Evolutionary conservation across 2,888 invertebrate species (phyloP).

Genomic region (Altica lythri): DNA sequence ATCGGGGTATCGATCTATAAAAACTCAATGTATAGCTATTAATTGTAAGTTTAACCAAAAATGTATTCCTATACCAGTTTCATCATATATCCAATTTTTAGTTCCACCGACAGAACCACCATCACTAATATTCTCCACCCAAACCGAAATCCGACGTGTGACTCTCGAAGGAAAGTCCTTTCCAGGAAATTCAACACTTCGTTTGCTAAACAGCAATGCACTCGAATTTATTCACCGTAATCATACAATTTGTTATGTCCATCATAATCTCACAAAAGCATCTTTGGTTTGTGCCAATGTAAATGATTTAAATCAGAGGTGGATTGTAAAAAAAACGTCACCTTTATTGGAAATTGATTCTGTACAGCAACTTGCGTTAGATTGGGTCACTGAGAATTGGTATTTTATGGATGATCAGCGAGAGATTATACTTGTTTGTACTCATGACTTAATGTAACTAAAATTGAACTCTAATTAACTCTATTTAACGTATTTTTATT

Average conservation of each 20-base stretch:
- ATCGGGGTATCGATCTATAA: constrained; percentile 68
- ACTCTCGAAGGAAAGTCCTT: constrained; percentile 61
- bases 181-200: constrained; percentile 55
- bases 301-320: constrained; percentile 65
- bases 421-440: constrained; percentile 46
- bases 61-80: not conserved
- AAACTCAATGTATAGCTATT: constrained; percentile 67
- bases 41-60: constrained; percentile 66
- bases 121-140: constrained; percentile 72
- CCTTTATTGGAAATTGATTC: constrained; percentile 67
- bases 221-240: constrained; percentile 72
- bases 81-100: constrained; percentile 47
- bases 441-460: constrained; percentile 36
- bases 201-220: constrained; percentile 57
- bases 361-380: constrained; percentile 75
- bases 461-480: no score
- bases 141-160: constrained; percentile 67
- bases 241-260: constrained; percentile 73
- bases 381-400: constrained; percentile 88
- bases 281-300: constrained; percentile 69
- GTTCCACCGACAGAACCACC: constrained; percentile 68
- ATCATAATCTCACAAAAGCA: constrained; percentile 62
- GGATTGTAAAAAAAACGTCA: constrained; percentile 64
- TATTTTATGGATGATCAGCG: constrained; percentile 68
- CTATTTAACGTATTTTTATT: no score